Evolutionary conservation across 2,888 invertebrate species (phyloP).

Genomic region (Cerceris ruficornis): DNA sequence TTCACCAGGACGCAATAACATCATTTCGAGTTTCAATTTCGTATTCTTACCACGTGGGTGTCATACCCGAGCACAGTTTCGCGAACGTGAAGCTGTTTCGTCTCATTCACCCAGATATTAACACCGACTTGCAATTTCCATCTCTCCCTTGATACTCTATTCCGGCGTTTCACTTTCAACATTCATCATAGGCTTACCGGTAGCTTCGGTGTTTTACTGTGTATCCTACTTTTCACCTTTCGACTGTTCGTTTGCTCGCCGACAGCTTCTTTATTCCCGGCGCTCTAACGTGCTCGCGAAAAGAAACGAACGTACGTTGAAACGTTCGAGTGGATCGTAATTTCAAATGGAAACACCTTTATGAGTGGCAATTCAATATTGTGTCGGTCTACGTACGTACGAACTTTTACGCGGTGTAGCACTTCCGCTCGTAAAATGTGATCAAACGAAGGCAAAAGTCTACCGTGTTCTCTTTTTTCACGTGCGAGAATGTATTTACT

Average conservation of each 20-base stretch:
- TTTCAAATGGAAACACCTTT: background rate
- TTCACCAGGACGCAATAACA: background rate
- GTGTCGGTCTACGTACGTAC: background rate
- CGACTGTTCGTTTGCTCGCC: slow-evolving; percentile 1
- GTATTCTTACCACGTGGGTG: slow-evolving; percentile 25
- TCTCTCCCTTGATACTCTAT: slow-evolving; percentile 10
- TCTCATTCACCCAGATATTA: slow-evolving; percentile 2
- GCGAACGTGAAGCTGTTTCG: background rate
- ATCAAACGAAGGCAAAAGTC: background rate
- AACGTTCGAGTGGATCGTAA: background rate
- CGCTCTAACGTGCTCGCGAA: background rate
- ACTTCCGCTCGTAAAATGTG: background rate
- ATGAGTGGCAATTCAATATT: background rate
- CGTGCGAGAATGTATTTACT: background rate
- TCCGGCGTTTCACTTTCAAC: slow-evolving; percentile 4
- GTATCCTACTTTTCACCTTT: background rate
- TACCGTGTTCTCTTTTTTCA: background rate
- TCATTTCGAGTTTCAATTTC: slow-evolving; percentile 49
- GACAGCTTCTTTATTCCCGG: background rate
- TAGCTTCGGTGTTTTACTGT: background rate
- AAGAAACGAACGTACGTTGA: background rate
- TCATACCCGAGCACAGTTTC: background rate
- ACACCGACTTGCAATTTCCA: slow-evolving; percentile 6
- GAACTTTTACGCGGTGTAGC: background rate
- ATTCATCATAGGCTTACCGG: background rate